Base-by-base conservation (phyloP, 2,888 invertebrate genomes). In the Parapristionchus giblindavisi region DNA sequence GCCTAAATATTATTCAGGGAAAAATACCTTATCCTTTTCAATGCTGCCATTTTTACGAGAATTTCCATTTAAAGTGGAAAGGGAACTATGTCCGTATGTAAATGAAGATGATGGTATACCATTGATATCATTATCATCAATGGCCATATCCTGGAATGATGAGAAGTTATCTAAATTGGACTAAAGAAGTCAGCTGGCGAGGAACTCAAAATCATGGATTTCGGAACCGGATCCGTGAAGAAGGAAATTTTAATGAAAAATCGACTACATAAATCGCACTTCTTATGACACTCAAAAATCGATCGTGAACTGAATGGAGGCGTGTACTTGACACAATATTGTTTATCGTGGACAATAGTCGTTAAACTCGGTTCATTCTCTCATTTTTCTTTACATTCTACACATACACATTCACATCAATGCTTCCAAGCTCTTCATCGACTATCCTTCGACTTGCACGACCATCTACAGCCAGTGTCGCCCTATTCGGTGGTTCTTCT, bases 51-150 rank as follows among this genome's bases (percentile, higher is more conserved):
- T 65, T 17, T 14, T 40, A 29, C 21, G 63, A 27, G 43, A 43
- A 21, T 43, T 24, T 29, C 63, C 63, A 65, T 65, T 65, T 27
- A 36, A 43, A 1, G 43, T 21, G 17, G 43, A 17, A 43, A 65
- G 17, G 5, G 29, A 40, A 27, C 24, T 1, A 38, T 43, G 40
- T 29, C 29, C 29, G 2, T 43, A 43, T 3, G 63, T 29, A 14
- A 43, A 29, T 6, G 63, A 65, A 0, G 63, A 65, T 5, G 63
- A 65, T 43, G 43, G 63, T 24, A 65, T 40, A 3, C 43, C 43
- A 65, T 21, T 65, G 40, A 14, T 43, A 43, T 65, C 63, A 5
- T 29, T 36, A 43, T 65, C 63, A 29, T 40, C 40, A 43, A 43
- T 29, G 5, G 43, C 63, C 63, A 65, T 65, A 8, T 4, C 40